These are phyloP conservation scores for Tenodera sinensis DNA, from an alignment of 2,888 invertebrate species.

Conservation along the genomic window DNA sequence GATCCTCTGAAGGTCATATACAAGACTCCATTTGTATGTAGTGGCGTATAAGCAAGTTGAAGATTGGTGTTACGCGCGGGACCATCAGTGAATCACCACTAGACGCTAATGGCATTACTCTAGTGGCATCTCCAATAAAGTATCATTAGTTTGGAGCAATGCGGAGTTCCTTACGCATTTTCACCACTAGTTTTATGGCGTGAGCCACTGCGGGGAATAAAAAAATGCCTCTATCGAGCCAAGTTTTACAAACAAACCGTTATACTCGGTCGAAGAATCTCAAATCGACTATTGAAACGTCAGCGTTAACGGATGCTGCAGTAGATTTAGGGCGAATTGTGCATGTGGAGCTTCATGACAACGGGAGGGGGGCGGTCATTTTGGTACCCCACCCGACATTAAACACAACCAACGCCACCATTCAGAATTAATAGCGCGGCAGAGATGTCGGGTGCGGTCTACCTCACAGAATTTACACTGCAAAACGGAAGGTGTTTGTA, in stretches of 20 bases:
- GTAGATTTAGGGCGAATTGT: not conserved
- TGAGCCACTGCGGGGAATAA: not conserved
- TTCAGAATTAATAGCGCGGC: not conserved
- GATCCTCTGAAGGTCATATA: no score
- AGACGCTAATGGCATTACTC: not conserved
- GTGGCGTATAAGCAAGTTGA: no score
- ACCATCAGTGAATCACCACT: not conserved
- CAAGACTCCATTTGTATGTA: no score
- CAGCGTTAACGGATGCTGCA: not conserved
- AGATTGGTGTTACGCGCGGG: no score
- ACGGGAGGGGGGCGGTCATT: not conserved
- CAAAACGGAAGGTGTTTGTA: slow-evolving; percentile 15
- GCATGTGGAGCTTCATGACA: not conserved
- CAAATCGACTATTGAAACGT: not conserved
- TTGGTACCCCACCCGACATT: not conserved
- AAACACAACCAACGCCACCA: not conserved
- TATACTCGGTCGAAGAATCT: not conserved
- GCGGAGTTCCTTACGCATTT: not conserved
- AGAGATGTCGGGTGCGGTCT: not conserved
- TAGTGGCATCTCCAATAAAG: not conserved
- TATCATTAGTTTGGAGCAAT: not conserved
- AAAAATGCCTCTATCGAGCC: not conserved
- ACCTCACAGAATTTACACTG: slow-evolving; percentile 2
- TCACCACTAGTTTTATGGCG: not conserved
- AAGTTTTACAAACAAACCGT: not conserved